Conservation (phyloP, 2,113 vertebrate genomes). For the Prunella himalayana region DNA sequence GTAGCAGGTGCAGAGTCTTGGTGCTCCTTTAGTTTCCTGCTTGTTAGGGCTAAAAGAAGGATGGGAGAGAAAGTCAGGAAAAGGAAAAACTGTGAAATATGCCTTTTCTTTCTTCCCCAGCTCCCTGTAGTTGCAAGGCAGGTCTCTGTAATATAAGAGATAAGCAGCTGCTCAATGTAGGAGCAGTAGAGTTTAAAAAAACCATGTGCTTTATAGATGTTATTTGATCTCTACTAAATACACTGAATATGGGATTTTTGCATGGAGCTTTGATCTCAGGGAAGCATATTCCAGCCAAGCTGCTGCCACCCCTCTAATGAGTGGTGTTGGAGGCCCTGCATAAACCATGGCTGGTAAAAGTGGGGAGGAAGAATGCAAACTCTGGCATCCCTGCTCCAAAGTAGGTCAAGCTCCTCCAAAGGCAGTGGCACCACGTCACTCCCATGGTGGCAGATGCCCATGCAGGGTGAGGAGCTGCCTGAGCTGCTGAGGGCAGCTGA, state of each 20-base stretch:
- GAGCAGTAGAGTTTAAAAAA: not conserved
- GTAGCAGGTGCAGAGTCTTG: not conserved
- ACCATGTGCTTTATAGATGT: not conserved
- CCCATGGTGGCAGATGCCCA: not conserved
- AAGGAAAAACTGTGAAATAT: not conserved
- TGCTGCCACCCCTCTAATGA: slow-evolving; percentile 40
- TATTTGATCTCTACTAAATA: slow-evolving; percentile 44
- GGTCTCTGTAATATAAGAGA: not conserved
- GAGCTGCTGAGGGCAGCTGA: not conserved
- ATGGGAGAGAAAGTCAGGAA: not conserved
- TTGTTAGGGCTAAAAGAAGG: not conserved
- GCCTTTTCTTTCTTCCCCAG: not conserved
- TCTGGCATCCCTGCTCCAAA: not conserved
- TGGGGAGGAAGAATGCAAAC: not conserved
- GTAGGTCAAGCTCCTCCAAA: not conserved
- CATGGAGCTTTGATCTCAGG: slow-evolving; percentile 12
- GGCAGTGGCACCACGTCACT: rapidly evolving
- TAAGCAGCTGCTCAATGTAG: not conserved
- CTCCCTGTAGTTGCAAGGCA: not conserved
- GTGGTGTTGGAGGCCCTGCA: not conserved
- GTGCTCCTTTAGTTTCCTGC: not conserved
- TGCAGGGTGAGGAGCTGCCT: not conserved
- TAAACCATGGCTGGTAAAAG: not conserved
- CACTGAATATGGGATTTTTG: slow-evolving; percentile 19
- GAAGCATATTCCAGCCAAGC: not conserved